These are phyloP conservation scores for Nettapus auritus DNA, from an alignment of 2,113 vertebrate species.

Conservation along the genomic window DNA sequence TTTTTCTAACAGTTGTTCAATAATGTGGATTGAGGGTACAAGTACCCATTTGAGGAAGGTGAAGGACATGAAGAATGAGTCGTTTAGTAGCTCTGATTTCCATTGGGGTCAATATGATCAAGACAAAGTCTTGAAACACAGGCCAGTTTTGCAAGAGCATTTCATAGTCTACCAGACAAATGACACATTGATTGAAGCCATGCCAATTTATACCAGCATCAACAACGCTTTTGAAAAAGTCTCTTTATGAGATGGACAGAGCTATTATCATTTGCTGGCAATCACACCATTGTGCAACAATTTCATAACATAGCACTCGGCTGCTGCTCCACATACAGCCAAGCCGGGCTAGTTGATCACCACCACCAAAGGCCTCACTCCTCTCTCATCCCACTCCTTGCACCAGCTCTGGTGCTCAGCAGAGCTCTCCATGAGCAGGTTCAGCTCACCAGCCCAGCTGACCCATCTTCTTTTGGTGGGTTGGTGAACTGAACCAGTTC, in stretches of 20 bases:
- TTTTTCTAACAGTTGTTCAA: neutral
- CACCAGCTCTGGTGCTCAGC: neutral
- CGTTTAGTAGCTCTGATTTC: neutral
- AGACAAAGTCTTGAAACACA: neutral
- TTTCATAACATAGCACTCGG: accelerated
- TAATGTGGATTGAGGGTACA: neutral
- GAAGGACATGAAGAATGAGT: neutral
- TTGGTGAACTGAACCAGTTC: neutral
- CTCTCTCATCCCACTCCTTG: neutral
- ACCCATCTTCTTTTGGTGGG: accelerated
- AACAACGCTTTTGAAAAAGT: neutral
- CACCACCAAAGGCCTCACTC: neutral
- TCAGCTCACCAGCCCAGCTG: accelerated
- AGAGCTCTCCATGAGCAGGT: accelerated
- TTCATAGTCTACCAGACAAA: conserved; percentile 31
- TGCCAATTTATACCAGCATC: neutral
- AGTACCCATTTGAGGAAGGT: neutral
- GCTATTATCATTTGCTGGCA: neutral
- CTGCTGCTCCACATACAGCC: accelerated
- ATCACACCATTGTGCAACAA: accelerated
- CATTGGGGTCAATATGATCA: neutral
- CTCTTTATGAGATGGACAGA: neutral
- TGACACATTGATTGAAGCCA: neutral
- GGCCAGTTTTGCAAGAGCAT: neutral
- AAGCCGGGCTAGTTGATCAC: neutral